A percentile compares a stretch with the other conserved stretches of the same genome.
These are phyloP conservation scores for Nannoperca obscura DNA, from an alignment of 2,797 vertebrate genomes.

Conservation along the genomic window DNA sequence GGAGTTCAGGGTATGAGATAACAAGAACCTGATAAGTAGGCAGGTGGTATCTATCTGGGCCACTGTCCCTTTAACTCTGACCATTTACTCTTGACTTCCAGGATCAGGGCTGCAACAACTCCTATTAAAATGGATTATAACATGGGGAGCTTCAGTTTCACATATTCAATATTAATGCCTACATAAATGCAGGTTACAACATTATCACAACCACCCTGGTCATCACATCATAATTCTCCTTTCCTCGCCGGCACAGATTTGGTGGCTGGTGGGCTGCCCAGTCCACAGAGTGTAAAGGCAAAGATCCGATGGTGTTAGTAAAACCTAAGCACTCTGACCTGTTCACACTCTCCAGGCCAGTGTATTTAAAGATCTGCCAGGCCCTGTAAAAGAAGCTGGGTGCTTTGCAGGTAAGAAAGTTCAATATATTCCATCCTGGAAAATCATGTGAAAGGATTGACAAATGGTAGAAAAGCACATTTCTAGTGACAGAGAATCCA, in stretches of 20 bases:
- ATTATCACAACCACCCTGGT: slow-evolving; percentile 7
- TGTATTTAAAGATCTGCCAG: slow-evolving; percentile 56
- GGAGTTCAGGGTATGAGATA: slow-evolving; percentile 36
- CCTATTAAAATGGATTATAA: slow-evolving; percentile 4
- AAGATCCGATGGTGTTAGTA: slow-evolving; percentile 56
- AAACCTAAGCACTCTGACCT: slow-evolving; percentile 61
- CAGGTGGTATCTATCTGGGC: slow-evolving; percentile 36
- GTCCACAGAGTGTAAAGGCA: slow-evolving; percentile 29
- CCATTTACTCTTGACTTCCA: slow-evolving; percentile 14
- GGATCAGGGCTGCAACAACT: slow-evolving; percentile 3
- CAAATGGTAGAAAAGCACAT: not conserved
- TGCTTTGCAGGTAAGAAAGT: slow-evolving; percentile 11
- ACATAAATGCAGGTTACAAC: not conserved
- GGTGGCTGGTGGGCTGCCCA: slow-evolving; percentile 6
- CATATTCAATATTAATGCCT: not conserved
- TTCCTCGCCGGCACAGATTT: slow-evolving; percentile 24
- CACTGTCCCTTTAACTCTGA: slow-evolving; percentile 14
- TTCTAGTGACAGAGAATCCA: not conserved
- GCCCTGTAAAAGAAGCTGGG: slow-evolving; percentile 14
- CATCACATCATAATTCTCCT: slow-evolving; percentile 29
- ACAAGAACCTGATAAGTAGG: slow-evolving; percentile 36
- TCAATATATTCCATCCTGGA: not conserved
- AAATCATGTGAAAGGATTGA: not conserved
- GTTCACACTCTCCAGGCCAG: slow-evolving; percentile 60
- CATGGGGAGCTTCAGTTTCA: not conserved